Evolutionary conservation across 2,797 vertebrate species (phyloP).

Genomic region (Petrocephalus sullivani): DNA sequence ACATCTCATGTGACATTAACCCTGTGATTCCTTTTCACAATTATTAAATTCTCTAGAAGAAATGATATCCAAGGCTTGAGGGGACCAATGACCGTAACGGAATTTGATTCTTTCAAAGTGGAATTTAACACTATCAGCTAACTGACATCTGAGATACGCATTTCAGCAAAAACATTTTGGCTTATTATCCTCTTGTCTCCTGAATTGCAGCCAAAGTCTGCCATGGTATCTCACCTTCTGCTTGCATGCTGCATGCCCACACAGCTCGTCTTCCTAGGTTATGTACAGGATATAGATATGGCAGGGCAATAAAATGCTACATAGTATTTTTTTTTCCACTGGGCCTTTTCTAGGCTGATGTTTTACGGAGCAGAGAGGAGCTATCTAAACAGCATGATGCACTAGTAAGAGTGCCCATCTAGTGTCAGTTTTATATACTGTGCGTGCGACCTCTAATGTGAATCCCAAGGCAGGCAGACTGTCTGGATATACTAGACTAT

Average conservation of each 20-base stretch:
- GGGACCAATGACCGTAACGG: slow-evolving; percentile 1
- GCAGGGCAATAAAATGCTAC: neutral
- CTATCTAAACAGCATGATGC: neutral
- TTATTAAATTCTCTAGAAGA: neutral
- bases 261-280: neutral
- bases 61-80: slow-evolving; percentile 1
- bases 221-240: slow-evolving; percentile 4
- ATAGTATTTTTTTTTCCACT: neutral
- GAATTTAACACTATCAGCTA: slow-evolving; percentile 22
- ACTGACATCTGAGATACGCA: neutral
- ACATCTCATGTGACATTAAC: neutral
- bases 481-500: neutral
- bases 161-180: slow-evolving; percentile 18
- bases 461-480: neutral
- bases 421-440: neutral
- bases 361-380: neutral
- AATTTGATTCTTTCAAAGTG: slow-evolving; percentile 25
- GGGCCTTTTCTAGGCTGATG: neutral
- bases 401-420: neutral
- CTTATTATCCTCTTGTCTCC: neutral
- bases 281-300: neutral
- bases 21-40: slow-evolving; percentile 5
- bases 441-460: neutral
- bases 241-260: slow-evolving; percentile 6
- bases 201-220: neutral